Evolutionary conservation across 2,797 vertebrate genomes (phyloP).

Genomic region (Semotilus atromaculatus): DNA sequence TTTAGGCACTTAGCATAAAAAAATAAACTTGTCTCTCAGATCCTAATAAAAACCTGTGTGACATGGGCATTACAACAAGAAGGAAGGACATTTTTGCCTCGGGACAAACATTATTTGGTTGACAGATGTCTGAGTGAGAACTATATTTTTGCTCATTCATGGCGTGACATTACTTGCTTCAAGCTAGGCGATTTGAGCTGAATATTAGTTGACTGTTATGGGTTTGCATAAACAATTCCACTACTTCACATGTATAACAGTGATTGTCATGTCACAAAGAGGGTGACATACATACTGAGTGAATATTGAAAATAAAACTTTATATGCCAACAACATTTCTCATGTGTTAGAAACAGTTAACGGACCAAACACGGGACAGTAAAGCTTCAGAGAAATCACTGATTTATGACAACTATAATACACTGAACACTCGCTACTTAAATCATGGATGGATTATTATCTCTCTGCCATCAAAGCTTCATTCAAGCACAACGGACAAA

Average conservation of each 20-base stretch:
- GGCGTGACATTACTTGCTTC: conserved; percentile 38
- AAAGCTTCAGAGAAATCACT: conserved; percentile 8
- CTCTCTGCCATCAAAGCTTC: conserved; percentile 37
- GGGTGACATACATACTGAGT: conserved; percentile 17
- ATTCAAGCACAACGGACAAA: conserved; percentile 24
- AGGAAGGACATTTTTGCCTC: conserved; percentile 43
- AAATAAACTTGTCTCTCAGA: conserved; percentile 68
- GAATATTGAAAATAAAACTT: conserved; percentile 3
- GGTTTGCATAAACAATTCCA: conserved; percentile 45
- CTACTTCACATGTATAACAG: conserved; percentile 44
- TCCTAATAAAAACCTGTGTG: conserved; percentile 57
- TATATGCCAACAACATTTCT: not conserved
- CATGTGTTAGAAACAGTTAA: not conserved
- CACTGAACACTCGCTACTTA: conserved; percentile 4
- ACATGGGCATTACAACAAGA: conserved; percentile 52
- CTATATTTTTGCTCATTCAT: conserved; percentile 43
- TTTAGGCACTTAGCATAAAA: conserved; percentile 79
- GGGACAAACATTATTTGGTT: conserved; percentile 61
- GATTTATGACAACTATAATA: not conserved
- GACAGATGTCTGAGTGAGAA: conserved; percentile 44
- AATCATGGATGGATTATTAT: conserved; percentile 35
- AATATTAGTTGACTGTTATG: conserved; percentile 27
- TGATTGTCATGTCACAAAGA: conserved; percentile 52
- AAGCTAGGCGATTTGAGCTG: conserved; percentile 28
- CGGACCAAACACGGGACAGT: not conserved